A percentile compares a stretch with the other conserved stretches of the same genome.
Evolutionary conservation across 2,113 vertebrate species (phyloP).

Genomic region (Scolopax mira): DNA sequence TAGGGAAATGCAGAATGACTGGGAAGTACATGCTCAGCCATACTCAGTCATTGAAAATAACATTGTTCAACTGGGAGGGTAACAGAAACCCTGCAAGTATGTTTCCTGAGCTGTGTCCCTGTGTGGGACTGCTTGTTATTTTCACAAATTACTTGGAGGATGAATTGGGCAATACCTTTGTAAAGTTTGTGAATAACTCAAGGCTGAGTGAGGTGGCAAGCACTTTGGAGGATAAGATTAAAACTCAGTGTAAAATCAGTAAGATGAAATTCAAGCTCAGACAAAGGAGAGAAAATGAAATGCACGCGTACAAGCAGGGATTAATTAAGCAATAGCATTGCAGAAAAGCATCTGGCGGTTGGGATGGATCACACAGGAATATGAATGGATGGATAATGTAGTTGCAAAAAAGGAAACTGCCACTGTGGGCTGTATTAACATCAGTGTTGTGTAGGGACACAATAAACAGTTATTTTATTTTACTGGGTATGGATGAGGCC

Average conservation of each 20-base stretch:
- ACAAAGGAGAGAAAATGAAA: constrained; percentile 21
- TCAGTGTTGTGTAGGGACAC: not conserved
- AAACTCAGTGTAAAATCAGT: not conserved
- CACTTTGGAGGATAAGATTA: not conserved
- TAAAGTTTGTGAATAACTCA: not conserved
- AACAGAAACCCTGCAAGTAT: not conserved
- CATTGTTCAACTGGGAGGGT: not conserved
- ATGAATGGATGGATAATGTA: not conserved
- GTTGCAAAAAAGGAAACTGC: not conserved
- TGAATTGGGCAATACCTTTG: not conserved
- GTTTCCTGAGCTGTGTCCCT: not conserved
- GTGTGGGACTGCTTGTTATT: not conserved
- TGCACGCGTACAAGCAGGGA: not conserved
- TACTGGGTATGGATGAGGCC: not conserved
- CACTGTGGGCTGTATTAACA: not conserved
- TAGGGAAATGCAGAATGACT: not conserved
- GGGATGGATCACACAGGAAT: not conserved
- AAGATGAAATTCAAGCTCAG: constrained; percentile 17
- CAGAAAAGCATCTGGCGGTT: constrained; percentile 16
- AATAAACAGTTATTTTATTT: not conserved
- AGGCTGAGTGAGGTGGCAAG: not conserved
- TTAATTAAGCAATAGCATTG: constrained; percentile 30
- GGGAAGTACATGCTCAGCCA: not conserved
- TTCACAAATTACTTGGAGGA: not conserved
- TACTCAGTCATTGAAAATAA: not conserved